Evolutionary conservation across 1,140 invertebrate genomes (phyloP), one percentile per base, ranked within the genome.

Genomic region (Leptopilina clavipes): DNA sequence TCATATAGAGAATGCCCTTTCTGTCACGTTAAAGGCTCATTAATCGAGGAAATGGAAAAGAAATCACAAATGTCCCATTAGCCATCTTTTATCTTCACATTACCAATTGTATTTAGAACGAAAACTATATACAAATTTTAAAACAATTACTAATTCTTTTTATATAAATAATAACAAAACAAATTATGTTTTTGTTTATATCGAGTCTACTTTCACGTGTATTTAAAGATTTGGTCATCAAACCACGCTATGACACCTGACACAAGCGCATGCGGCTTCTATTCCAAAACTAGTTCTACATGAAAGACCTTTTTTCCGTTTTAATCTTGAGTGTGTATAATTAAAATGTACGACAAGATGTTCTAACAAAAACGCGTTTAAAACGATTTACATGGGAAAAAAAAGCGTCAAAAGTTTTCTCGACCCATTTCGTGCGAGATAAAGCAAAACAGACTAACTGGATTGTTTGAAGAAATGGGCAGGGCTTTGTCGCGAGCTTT

Each of bases 21-120:
- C 77, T 74, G 72, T 72, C 74, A 79, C 79, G 77, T 81, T 83
- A 81, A 79, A 56, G 77, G 72, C 72, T 74, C 75, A 81, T 83
- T 79, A 70, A 25, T 71, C 22, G 70, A 44, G 65, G 14, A 74
- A 77, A 77, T 79, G 74, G 77, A 78, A 73, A 79, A 78, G 76
- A 79, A 81, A 79, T 72, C 78, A 77, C 44, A 73, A 59, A 37
- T 52, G 73, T 25, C 43, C 75, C 76, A 77, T 81, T 81, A 79
- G 76, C 70, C 40, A 79, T 77, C 72, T 75, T 14, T 43, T 17
- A 18, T 10, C 59, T 31, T 37, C 12, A 48, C 6, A n/a, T n/a
- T n/a, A 48, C 10, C 1, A 14, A 12, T 14, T 48, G 2, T 40
- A 9, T 40, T 1, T 40, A 40, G 5, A 31, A 31, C 1, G 5